Evolutionary conservation across 2,888 invertebrate species (phyloP), one percentile per base, ranked within the genome.

Genomic region (Tetragonula carbonaria): DNA sequence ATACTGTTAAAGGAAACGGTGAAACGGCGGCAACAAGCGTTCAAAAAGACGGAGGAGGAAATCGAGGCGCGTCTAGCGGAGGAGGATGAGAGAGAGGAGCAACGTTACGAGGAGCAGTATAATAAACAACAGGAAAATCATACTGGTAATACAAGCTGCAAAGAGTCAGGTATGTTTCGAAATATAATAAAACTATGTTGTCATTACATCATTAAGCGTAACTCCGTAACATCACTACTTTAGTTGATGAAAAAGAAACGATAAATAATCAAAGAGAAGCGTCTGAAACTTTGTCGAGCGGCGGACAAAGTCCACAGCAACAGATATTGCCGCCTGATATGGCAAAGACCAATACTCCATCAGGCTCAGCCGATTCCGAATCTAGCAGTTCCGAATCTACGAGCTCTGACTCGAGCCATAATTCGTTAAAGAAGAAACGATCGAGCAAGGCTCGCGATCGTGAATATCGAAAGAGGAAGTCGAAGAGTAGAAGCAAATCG

Each of bases 31-130:
- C 96, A 96, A 89, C 95, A 95, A 78, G 96, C 97, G 73, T 97
- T 97, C 94, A 96, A 96, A 92, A 96, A 96, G 90, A 97, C 96
- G n/a, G 96, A 97, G 92, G 96, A 96, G 74, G 97, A 97, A 92
- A 97, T 97, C 87, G 97, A 97, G 93, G 96, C 96, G 67, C 95
- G 94, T 93, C 95, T 97, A 85, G 95, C 96, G 4, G 96, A 96
- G 87, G 96, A 96, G 16, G 97, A 97, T 90, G 95, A 95, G 80
- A 92, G 92, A 50, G 90, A 93, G 71, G 90, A 90, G 23, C 91
- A 91, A 78, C 90, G 91, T 53, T 88, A 87, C 68, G 89, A 93
- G 57, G 91, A 92, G 21, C 88, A 90, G 57, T 84, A 86, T 67
- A 84, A 79, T 82, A 86, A 85, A 57, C 86, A 86, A 86, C 89